Base-by-base conservation (phyloP, 2,113 vertebrate species). In the Nerophis lumbriciformis region DNA sequence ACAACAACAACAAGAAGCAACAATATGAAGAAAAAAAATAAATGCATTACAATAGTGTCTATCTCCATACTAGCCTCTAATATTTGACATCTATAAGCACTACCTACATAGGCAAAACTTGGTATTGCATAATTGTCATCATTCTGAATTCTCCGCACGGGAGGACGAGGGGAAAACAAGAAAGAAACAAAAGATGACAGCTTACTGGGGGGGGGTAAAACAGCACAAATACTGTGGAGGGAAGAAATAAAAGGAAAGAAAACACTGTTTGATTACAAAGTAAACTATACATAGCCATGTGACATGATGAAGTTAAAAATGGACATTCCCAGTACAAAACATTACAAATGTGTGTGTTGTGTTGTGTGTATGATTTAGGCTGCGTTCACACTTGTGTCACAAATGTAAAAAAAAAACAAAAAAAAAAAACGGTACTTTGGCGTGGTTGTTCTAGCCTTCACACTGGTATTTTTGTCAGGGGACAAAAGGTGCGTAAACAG, bases 91-190 rank as follows among this genome's bases (percentile, higher is more conserved):
- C 95, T 99, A 98, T 94, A 97, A 99, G 94, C 94, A 95, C 95
- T 96, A 99, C 94, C 94, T 98, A 99, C 93, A 95, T 98, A 99
- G 96, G 96, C 95, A 98, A 99, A 98, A 98, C 93, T 93, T 93
- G 95, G 96, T 98, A 98, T 99, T 99, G 96, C 95, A 99, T 99
- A 99, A 97, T 95, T 97, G 90, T 88, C 94, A 95, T 94, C 94
- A 94, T 93, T 97, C 94, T 94, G 91, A 93, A 94, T 90, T 92
- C 91, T 93, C 93, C 94, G 93, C 97, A 95, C 94, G 95, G 97
- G 94, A 93, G 94, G 91, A 92, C 93, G 83, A 85, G 82, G 72
- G 67, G 63, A 65, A 65, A 91, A 86, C 91, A 81, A 90, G 87
- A 92, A 91, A 89, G 87, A 93, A 79, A 93, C n/a, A 73, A 78